Conservation (phyloP, 2,113 vertebrate genomes). For the Indicator maculatus region DNA sequence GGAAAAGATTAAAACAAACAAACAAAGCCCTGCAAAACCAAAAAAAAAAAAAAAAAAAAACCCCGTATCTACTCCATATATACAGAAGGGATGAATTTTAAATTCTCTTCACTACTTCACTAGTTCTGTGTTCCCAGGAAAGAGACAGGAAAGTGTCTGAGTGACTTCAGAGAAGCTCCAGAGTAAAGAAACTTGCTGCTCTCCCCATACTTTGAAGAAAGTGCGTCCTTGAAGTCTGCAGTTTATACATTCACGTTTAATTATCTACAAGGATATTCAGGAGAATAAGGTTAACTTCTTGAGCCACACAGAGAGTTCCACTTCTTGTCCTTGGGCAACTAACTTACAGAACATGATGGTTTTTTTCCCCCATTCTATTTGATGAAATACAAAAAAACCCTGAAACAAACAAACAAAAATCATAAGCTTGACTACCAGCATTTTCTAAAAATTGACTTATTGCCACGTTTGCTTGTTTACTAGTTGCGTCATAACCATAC, state of each 20-base stretch:
- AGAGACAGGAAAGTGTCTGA: background rate
- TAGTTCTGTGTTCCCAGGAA: background rate
- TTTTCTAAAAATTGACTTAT: background rate
- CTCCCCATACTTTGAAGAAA: background rate
- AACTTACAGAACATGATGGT: background rate
- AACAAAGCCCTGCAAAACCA: no score
- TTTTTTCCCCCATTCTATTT: background rate
- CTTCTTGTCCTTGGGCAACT: background rate
- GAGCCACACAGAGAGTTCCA: background rate
- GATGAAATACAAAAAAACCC: no score
- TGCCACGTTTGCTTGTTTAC: background rate
- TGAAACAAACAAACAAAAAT: no score
- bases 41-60: background rate
- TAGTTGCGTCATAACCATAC: background rate
- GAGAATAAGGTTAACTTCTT: background rate
- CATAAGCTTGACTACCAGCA: background rate
- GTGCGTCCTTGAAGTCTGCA: background rate
- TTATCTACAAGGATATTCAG: background rate
- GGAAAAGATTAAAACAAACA: background rate
- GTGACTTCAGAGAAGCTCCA: background rate
- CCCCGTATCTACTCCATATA: background rate
- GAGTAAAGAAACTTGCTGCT: background rate
- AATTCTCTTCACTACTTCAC: background rate
- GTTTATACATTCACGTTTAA: background rate
- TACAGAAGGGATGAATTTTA: background rate